Conservation (phyloP, 2,113 vertebrate genomes). For the Porphyrio hochstetteri region DNA sequence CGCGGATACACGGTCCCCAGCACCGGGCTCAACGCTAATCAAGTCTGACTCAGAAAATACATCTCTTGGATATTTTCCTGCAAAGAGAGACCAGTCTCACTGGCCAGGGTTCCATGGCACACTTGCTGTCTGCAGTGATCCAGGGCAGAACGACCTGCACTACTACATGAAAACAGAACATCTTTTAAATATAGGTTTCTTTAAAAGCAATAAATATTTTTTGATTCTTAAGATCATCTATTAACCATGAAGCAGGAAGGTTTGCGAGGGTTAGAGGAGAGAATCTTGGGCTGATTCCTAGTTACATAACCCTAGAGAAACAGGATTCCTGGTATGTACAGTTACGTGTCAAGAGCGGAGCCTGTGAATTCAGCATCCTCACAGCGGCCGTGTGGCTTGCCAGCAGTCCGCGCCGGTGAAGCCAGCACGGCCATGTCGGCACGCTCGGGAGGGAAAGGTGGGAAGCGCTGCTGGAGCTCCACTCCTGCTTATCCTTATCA, state of each 20-base stretch:
- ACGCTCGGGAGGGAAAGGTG: background rate
- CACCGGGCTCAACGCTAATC: constrained; percentile 11
- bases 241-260: constrained; percentile 71
- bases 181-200: constrained; percentile 77
- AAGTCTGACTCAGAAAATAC: constrained; percentile 58
- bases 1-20: background rate
- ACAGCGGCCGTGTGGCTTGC: constrained; percentile 8
- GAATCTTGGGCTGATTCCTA: constrained; percentile 51
- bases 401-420: background rate
- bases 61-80: constrained; percentile 29
- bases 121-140: constrained; percentile 48
- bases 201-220: constrained; percentile 82
- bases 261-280: constrained; percentile 30
- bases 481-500: background rate
- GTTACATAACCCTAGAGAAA: constrained; percentile 53
- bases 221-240: constrained; percentile 64
- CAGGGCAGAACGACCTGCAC: constrained; percentile 29
- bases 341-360: constrained; percentile 13
- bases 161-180: constrained; percentile 58
- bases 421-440: background rate
- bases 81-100: constrained; percentile 26
- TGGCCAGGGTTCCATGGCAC: constrained; percentile 40
- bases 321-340: constrained; percentile 59
- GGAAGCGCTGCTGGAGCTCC: background rate
- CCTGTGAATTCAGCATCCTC: constrained; percentile 40